These are phyloP conservation scores for Laothoe populi DNA, from an alignment of 2,888 invertebrate species.

Conservation along the genomic window DNA sequence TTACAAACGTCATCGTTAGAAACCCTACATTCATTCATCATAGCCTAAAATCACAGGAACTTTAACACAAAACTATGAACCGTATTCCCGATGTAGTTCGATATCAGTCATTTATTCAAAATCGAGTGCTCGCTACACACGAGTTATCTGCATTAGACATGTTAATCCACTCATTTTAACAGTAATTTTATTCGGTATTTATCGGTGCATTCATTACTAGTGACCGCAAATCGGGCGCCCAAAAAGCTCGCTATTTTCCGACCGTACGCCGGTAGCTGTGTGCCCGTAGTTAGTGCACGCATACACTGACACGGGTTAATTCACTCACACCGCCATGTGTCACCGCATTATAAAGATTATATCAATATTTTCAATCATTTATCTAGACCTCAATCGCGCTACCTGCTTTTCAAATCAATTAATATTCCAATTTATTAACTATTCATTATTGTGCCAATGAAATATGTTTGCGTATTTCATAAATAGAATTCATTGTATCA, in stretches of 20 bases:
- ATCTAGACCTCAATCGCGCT: conserved; percentile 22
- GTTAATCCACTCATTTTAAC: conserved; percentile 85
- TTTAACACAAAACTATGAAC: conserved; percentile 35
- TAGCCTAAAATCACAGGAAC: background rate
- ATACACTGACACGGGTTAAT: conserved; percentile 30
- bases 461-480: background rate
- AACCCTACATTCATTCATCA: too few relatives aligned
- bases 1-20: too few relatives aligned
- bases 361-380: conserved; percentile 27
- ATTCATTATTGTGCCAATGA: background rate
- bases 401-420: conserved; percentile 23
- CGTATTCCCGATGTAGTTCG: conserved; percentile 38
- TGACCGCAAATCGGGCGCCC: conserved; percentile 82
- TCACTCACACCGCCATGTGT: conserved; percentile 20
- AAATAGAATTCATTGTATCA: conserved; percentile 1
- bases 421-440: conserved; percentile 18
- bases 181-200: conserved; percentile 85
- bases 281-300: conserved; percentile 46
- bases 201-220: conserved; percentile 84
- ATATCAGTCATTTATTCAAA: conserved; percentile 78
- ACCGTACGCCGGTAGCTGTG: conserved; percentile 45
- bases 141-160: conserved; percentile 85
- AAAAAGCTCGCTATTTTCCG: conserved; percentile 82
- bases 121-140: conserved; percentile 72
- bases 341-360: conserved; percentile 26